Base-by-base conservation (phyloP, 2,888 invertebrate species). In the Venusia cambrica region DNA sequence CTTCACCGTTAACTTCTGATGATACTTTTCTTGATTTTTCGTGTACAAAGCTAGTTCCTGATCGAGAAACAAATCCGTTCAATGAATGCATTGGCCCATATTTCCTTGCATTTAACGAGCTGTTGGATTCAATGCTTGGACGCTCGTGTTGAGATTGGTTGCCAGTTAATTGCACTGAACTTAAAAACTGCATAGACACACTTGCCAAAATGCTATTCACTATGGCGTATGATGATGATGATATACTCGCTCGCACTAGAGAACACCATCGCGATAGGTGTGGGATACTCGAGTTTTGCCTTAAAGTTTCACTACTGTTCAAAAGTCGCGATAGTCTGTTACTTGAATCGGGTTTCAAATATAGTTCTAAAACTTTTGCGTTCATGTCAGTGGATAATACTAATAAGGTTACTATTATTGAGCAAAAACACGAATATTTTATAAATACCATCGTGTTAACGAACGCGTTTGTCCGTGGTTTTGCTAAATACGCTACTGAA, bases 361-460 rank as follows among this genome's bases (percentile, higher is more conserved):
- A n/a, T 7, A 38, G 2, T 6, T 7, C 9, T 9, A 34, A 2
- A 37, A 18, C 6, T 11, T n/a, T 38, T 6, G 35, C 38, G 9
- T 30, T 31, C 15, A 45, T 33, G 8, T 38, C 20, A 30, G 22
- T 41, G 5, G 15, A 20, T 13, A 38, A 10, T 31, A 45, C 8
- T n/a, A 29, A 10, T 17, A 18, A 25, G 2, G 19, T 20, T 7
- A 45, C 4, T 2, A 35, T 12, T 26, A 45, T 6, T 6, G 30
- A 19, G 7, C 29, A 45, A 9, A 36, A 11, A 17, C 19, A 38
- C 7, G 10, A 8, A 16, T 16, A 29, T 20, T 9, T 34, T 10
- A 13, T 41, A 1, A 7, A 27, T 12, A 25, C 19, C 35, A 41
- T 41, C 5, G 8, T 15, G 19, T 20, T 3, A 12, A n/a, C n/a